Evolutionary conservation across 2,888 invertebrate species (phyloP).

Genomic region (Cheilosia scutellata): DNA sequence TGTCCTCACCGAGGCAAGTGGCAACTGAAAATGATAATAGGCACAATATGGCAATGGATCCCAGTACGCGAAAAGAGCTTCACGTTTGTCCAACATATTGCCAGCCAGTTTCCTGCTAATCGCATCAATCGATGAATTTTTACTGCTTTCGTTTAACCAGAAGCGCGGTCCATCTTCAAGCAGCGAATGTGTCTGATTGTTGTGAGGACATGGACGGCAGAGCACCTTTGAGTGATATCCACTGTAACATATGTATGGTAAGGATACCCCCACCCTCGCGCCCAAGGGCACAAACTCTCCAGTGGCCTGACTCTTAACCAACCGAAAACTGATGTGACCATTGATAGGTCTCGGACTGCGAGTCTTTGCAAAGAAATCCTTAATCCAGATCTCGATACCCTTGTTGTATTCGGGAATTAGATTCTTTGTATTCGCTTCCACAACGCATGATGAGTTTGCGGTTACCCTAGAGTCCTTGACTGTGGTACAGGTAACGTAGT

Average conservation of each 20-base stretch:
- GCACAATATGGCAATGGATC: conserved; percentile 94
- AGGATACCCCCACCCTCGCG: conserved; percentile 90
- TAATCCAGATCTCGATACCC: conserved; percentile 90
- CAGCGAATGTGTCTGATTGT: conserved; percentile 84
- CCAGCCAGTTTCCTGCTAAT: conserved; percentile 87
- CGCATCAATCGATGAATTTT: conserved; percentile 84
- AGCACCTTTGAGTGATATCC: conserved; percentile 88
- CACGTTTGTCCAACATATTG: conserved; percentile 90
- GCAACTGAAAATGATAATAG: conserved; percentile 92
- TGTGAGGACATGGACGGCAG: conserved; percentile 87
- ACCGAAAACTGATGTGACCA: conserved; percentile 91
- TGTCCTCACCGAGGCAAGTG: conserved; percentile 86
- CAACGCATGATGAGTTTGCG: conserved; percentile 91
- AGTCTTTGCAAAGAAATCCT: conserved; percentile 88
- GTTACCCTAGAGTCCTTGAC: conserved; percentile 91
- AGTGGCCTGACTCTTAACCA: conserved; percentile 87
- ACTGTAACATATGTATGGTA: conserved; percentile 92
- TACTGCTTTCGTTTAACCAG: conserved; percentile 85
- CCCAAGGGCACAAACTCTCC: conserved; percentile 87
- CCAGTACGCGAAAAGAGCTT: conserved; percentile 93
- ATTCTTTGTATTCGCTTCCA: conserved; percentile 88
- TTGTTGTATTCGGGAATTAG: conserved; percentile 88
- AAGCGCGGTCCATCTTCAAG: conserved; percentile 86
- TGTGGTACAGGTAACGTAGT: conserved; percentile 92
- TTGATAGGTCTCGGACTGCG: conserved; percentile 88